Conservation (phyloP, 2,888 invertebrate species). For the Sarcophaga variegata region DNA sequence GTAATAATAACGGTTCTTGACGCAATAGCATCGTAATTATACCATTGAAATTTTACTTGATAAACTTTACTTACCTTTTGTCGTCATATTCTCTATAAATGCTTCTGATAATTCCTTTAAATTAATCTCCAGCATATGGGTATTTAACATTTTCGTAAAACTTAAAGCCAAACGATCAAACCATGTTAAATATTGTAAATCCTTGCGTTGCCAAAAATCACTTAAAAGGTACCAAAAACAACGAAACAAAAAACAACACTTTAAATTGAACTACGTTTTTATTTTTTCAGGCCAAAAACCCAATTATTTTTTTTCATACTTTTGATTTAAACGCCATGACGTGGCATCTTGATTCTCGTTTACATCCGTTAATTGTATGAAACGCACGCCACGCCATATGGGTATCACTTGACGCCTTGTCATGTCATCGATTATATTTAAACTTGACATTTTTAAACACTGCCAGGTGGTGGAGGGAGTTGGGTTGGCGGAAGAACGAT, state of each 20-base stretch:
- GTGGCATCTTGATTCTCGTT: constrained; percentile 13
- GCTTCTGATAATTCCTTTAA: constrained; percentile 80
- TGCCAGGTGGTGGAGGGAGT: constrained; percentile 78
- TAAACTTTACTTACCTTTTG: constrained; percentile 38
- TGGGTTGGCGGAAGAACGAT: background rate
- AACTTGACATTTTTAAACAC: constrained; percentile 75
- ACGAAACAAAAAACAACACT: constrained; percentile 9
- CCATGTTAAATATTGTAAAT: constrained; percentile 82
- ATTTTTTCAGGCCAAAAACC: background rate
- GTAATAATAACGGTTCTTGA: no score
- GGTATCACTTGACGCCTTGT: constrained; percentile 85
- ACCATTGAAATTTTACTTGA: background rate
- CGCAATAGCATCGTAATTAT: no score
- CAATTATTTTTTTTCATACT: constrained; percentile 21
- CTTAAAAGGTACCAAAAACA: constrained; percentile 29
- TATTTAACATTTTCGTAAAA: constrained; percentile 84
- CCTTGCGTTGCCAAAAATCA: constrained; percentile 71
- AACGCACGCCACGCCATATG: constrained; percentile 85
- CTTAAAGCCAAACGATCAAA: constrained; percentile 84
- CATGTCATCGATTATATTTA: constrained; percentile 84
- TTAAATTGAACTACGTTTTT: background rate
- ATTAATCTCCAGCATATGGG: constrained; percentile 87
- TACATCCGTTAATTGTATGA: constrained; percentile 75
- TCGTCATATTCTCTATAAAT: constrained; percentile 65
- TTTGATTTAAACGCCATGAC: constrained; percentile 15